Evolutionary conservation across 2,888 invertebrate species (phyloP).

Genomic region (Isotomurus palustris): DNA sequence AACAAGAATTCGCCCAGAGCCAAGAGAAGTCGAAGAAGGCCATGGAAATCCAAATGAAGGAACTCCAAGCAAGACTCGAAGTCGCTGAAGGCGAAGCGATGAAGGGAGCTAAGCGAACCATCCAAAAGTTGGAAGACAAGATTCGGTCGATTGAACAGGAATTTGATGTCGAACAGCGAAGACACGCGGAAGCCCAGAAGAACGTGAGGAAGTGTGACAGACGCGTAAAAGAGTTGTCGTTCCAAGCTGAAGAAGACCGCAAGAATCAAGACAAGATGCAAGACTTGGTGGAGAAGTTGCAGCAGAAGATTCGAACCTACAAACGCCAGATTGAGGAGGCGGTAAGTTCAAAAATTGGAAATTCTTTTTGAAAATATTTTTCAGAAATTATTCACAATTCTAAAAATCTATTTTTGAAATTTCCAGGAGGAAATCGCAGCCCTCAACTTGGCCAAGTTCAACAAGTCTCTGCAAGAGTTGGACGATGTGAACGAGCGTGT

Average conservation of each 20-base stretch:
- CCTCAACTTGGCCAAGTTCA: slow-evolving; percentile 27
- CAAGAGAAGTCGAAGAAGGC: slow-evolving; percentile 58
- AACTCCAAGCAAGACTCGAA: slow-evolving; percentile 52
- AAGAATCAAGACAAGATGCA: slow-evolving; percentile 60
- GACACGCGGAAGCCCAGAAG: slow-evolving; percentile 57
- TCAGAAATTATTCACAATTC: neutral
- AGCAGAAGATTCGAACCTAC: slow-evolving; percentile 57
- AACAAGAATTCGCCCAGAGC: slow-evolving; percentile 58
- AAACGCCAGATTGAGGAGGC: slow-evolving; percentile 53
- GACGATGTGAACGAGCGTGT: slow-evolving; percentile 21
- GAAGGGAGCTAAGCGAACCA: slow-evolving; percentile 58
- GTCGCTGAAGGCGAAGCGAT: slow-evolving; percentile 57
- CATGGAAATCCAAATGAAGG: slow-evolving; percentile 57
- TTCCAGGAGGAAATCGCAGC: slow-evolving; percentile 29
- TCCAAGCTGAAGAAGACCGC: slow-evolving; percentile 57
- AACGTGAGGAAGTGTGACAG: slow-evolving; percentile 55
- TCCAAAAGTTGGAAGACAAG: slow-evolving; percentile 56
- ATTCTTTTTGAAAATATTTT: neutral
- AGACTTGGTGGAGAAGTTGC: slow-evolving; percentile 59
- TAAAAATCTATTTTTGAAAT: neutral
- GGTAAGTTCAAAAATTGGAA: slow-evolving; percentile 48
- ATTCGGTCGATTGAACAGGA: slow-evolving; percentile 54
- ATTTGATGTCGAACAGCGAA: slow-evolving; percentile 56
- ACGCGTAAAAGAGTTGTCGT: slow-evolving; percentile 48
- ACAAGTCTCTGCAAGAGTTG: slow-evolving; percentile 21